A percentile compares a stretch with the other conserved stretches of the same genome.
phyloP scores from a whole-genome alignment of 2,888 invertebrate genomes.

The Blomia tropicalis region DNA sequence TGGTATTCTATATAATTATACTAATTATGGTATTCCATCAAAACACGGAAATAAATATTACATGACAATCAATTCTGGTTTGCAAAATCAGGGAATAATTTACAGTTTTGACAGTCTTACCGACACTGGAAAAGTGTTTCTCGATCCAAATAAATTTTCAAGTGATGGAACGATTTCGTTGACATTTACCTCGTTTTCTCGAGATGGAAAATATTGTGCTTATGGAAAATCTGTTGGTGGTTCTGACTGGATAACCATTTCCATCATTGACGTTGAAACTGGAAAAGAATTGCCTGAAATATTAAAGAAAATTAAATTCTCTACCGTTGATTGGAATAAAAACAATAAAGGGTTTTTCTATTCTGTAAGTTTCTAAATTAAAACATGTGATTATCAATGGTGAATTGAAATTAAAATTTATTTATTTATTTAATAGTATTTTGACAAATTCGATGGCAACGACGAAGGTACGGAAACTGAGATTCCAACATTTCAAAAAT shows the following conservation, averaged over 20 bases:
- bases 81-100: constrained; percentile 21
- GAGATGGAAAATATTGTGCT: constrained; percentile 37
- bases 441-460: constrained; percentile 14
- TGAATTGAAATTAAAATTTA: background rate
- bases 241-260: constrained; percentile 39
- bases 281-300: constrained; percentile 38
- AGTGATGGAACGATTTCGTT: constrained; percentile 23
- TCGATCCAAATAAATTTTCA: constrained; percentile 25
- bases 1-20: constrained; percentile 16
- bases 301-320: constrained; percentile 38
- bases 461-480: constrained; percentile 24
- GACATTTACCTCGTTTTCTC: constrained; percentile 32
- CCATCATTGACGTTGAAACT: constrained; percentile 35
- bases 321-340: constrained; percentile 38
- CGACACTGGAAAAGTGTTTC: constrained; percentile 4
- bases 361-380: constrained; percentile 14
- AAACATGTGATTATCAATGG: too few relatives aligned
- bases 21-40: constrained; percentile 14
- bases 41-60: constrained; percentile 24
- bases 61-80: constrained; percentile 12
- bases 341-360: constrained; percentile 41
- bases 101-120: constrained; percentile 2
- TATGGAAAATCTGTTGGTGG: constrained; percentile 39
- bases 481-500: constrained; percentile 19
- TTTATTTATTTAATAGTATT: constrained; percentile 17